Conservation (phyloP, 2,888 invertebrate species). For the Germaria angustata region DNA sequence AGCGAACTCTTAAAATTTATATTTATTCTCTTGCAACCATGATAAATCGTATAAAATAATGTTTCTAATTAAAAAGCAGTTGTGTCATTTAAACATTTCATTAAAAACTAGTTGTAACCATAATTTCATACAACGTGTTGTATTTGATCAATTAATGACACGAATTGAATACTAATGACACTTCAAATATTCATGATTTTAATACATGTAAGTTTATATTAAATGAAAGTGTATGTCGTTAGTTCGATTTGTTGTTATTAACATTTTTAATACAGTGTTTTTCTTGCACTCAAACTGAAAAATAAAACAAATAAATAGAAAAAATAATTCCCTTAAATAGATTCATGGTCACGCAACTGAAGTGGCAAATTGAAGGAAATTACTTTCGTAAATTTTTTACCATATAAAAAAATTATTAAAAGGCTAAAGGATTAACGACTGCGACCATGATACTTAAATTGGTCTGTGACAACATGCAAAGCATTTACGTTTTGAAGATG, state of each 20-base stretch:
- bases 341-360: not conserved
- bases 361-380: not conserved
- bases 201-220: constrained; percentile 3
- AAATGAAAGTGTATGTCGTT: not conserved
- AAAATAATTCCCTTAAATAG: not conserved
- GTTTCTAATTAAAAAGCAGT: not conserved
- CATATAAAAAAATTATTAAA: too few relatives aligned
- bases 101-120: constrained; percentile 24
- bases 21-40: too few relatives aligned
- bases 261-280: not conserved
- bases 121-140: constrained; percentile 13
- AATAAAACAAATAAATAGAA: not conserved
- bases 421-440: too few relatives aligned
- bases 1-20: too few relatives aligned
- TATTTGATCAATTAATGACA: constrained; percentile 33
- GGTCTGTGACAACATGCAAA: too few relatives aligned
- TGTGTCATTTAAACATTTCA: constrained; percentile 13
- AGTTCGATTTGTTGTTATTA: not conserved
- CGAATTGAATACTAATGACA: constrained; percentile 32
- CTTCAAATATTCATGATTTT: constrained; percentile 37
- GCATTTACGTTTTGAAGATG: too few relatives aligned
- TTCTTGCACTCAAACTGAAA: not conserved
- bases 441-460: too few relatives aligned
- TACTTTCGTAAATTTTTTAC: not conserved
- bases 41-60: not conserved